phyloP scores from a whole-genome alignment of 2,797 vertebrate species.

The Trachops cirrhosus region DNA sequence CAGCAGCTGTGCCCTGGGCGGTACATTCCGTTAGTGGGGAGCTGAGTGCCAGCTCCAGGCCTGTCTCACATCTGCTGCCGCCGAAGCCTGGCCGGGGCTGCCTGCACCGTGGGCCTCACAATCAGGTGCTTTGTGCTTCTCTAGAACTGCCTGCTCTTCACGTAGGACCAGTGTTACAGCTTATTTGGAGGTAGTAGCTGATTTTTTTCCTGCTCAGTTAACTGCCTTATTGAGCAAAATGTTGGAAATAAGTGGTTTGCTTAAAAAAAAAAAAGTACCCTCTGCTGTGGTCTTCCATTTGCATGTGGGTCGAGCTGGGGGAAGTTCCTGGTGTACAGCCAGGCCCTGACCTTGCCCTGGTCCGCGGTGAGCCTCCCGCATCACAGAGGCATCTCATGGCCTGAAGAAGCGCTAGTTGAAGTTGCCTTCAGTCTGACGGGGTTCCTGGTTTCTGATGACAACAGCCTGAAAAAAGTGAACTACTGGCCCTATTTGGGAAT shows the following conservation, averaged over 20 bases:
- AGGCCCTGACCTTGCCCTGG: not conserved
- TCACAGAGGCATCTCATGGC: not conserved
- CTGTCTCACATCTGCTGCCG: not conserved
- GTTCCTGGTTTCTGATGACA: not conserved
- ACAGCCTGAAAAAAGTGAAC: not conserved
- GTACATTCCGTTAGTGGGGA: accelerated
- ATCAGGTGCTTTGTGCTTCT: not conserved
- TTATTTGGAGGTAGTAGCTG: not conserved
- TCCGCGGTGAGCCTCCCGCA: not conserved
- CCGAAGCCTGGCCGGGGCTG: not conserved
- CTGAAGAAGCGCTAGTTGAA: not conserved
- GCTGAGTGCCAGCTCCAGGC: not conserved
- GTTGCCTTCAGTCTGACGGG: not conserved
- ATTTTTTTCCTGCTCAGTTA: not conserved
- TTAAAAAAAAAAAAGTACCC: not conserved
- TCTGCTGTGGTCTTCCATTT: not conserved
- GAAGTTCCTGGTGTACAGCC: not conserved
- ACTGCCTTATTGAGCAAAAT: slow-evolving; percentile 1
- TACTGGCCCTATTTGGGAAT: not conserved
- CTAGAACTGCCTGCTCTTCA: not conserved
- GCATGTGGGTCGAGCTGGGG: not conserved
- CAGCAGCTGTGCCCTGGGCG: not conserved
- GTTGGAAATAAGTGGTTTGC: not conserved
- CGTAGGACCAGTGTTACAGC: not conserved
- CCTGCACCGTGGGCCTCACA: not conserved